Evolutionary conservation across 1,140 invertebrate genomes (phyloP).

Genomic region (Drosophila bocqueti): DNA sequence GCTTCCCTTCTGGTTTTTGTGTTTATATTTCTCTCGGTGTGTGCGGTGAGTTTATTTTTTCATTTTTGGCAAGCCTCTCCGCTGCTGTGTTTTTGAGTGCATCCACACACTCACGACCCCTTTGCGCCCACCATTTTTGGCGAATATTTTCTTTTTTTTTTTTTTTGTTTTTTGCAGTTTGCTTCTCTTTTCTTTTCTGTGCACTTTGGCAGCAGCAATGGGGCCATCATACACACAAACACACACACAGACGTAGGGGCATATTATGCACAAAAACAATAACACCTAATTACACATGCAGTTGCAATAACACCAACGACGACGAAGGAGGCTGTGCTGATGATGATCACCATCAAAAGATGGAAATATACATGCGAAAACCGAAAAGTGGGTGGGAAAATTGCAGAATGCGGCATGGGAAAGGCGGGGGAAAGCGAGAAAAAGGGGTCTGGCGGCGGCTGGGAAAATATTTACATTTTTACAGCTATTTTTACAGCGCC

Average conservation of each 20-base stretch:
- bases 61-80: slow-evolving; percentile 45
- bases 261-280: slow-evolving; percentile 42
- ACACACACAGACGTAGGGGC: slow-evolving; percentile 1
- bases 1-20: slow-evolving; percentile 3
- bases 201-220: slow-evolving; percentile 44
- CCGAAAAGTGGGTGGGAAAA: slow-evolving; percentile 19
- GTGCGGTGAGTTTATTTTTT: slow-evolving; percentile 21
- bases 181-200: slow-evolving; percentile 20
- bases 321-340: slow-evolving; percentile 4
- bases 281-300: slow-evolving; percentile 48
- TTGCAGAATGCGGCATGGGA: slow-evolving; percentile 4
- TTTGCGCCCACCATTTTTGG: slow-evolving; percentile 4
- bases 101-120: background rate
- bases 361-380: slow-evolving; percentile 34
- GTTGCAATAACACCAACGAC: slow-evolving; percentile 15
- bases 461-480: slow-evolving; percentile 65
- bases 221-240: slow-evolving; percentile 22
- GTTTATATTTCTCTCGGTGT: slow-evolving; percentile 10
- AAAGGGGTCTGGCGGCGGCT: background rate
- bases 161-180: slow-evolving; percentile 1
- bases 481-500: slow-evolving; percentile 69
- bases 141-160: slow-evolving; percentile 2
- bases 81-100: slow-evolving; percentile 42
- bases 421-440: background rate
- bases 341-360: slow-evolving; percentile 40